Base-by-base conservation (phyloP, 2,797 vertebrate species). In the Oryzias dopingdopingensis region DNA sequence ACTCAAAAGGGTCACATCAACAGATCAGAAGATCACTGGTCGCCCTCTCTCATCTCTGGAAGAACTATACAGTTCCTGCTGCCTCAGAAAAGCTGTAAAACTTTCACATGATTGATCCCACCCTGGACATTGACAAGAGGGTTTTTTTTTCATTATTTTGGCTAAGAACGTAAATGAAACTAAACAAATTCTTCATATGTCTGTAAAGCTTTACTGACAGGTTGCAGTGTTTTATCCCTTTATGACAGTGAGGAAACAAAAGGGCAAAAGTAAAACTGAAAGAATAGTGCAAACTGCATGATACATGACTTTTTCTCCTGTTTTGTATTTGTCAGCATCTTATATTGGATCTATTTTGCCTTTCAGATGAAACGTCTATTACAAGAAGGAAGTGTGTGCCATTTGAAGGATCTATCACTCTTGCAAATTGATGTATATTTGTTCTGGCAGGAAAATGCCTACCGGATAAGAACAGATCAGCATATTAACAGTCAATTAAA, bases 401-500 rank as follows among this genome's bases (percentile, higher is more conserved):
- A 76, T 85, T 78, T 84, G 81, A 88, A 76, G 71, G 62, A 87
- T 90, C 62, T 83, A 85, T 89, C 86, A 77, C 74, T 86, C 82
- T 82, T 56, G n/a, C 64, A 62, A 72, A 82, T 78, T 90, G 83
- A 90, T 81, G 81, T 68, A 60, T 85, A 88, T 85, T 86, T 84
- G 74, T 88, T 91, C 86, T 89, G 88, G 87, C 82, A 84, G 74
- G 56, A 60, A 87, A 83, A 90, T 78, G 81, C 88, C 90, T 88
- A 4, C 67, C 77, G 85, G 89, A 86, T 79, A 80, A 63, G 77
- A 88, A 77, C 76, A 81, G 68, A 89, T 86, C 87, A 86, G 64
- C 85, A 77, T 86, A 89, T 91, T 91, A 90, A 81, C 80, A 88
- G 87, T 80, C 81, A 83, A 90, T 91, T 92, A 92, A 89, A 76